phyloP scores from a whole-genome alignment of 53 echinoderm and acorn worm species.

The Holothuria scabra region DNA sequence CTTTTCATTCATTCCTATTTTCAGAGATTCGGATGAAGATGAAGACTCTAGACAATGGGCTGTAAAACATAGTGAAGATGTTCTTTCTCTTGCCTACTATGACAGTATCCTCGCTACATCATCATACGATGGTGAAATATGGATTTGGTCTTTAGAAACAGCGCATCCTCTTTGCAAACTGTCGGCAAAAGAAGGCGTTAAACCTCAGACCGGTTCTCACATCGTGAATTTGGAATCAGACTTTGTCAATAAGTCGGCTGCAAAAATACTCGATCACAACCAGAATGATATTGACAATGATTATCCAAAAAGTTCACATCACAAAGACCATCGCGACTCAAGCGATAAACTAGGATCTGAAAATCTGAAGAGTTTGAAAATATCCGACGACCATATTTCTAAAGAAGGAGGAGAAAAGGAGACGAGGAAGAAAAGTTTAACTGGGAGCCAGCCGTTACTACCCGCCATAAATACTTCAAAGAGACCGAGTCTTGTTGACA shows the following conservation, averaged over 20 bases:
- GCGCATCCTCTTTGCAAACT: slow-evolving; percentile 83
- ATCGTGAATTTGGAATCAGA: slow-evolving; percentile 55
- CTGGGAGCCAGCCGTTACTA: slow-evolving; percentile 13
- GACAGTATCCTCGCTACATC: slow-evolving; percentile 89
- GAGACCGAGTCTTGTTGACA: slow-evolving; percentile 31
- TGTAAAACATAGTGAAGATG: slow-evolving; percentile 89
- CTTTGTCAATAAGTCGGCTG: slow-evolving; percentile 11
- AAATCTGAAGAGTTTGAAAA: slow-evolving; percentile 39
- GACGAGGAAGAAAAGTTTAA: not conserved
- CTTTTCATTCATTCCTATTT: not conserved
- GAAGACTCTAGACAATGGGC: slow-evolving; percentile 92
- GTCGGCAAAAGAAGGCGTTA: slow-evolving; percentile 81
- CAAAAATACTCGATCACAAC: not conserved
- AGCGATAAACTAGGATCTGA: not conserved
- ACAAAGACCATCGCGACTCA: not conserved
- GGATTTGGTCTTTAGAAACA: slow-evolving; percentile 95
- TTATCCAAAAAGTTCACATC: not conserved
- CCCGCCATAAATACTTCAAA: slow-evolving; percentile 54
- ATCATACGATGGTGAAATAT: slow-evolving; percentile 94
- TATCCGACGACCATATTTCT: not conserved
- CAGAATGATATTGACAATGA: not conserved
- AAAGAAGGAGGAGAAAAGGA: slow-evolving; percentile 8
- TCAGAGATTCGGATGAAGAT: slow-evolving; percentile 92
- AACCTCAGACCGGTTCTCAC: slow-evolving; percentile 83
- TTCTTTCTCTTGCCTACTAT: slow-evolving; percentile 81